Evolutionary conservation across 1,140 invertebrate genomes (phyloP).

Genomic region (Euura lappo): DNA sequence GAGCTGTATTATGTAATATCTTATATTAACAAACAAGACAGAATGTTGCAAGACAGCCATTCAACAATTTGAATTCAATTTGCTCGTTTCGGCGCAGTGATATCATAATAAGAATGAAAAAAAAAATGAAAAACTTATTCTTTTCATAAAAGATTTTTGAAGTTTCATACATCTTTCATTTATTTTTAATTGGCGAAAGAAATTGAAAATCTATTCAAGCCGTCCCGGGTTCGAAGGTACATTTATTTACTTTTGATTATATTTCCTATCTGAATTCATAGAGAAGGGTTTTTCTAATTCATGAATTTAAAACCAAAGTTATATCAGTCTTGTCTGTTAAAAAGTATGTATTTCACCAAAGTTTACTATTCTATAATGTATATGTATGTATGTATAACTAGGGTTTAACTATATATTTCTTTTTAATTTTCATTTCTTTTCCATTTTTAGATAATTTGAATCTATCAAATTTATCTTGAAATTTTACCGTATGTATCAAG

Average conservation of each 20-base stretch:
- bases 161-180: too few relatives aligned
- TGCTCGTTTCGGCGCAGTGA: too few relatives aligned
- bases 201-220: too few relatives aligned
- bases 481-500: not conserved
- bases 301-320: slow-evolving; percentile 20
- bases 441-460: not conserved
- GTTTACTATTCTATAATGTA: not conserved
- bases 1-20: slow-evolving; percentile 23
- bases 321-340: slow-evolving; percentile 39
- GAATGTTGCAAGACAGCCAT: not conserved
- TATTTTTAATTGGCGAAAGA: too few relatives aligned
- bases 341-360: slow-evolving; percentile 7
- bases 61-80: too few relatives aligned
- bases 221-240: too few relatives aligned
- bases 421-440: too few relatives aligned
- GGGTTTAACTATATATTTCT: not conserved
- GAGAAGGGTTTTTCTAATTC: not conserved
- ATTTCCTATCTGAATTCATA: not conserved
- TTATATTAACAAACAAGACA: slow-evolving; percentile 25
- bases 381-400: not conserved
- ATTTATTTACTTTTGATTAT: not conserved
- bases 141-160: too few relatives aligned
- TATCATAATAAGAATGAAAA: too few relatives aligned
- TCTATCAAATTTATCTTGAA: not conserved
- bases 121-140: too few relatives aligned